Percentiles rank a stretch among this genome's conserved stretches.
Evolutionary conservation across 2,888 invertebrate genomes (phyloP).

Genomic region (Petrophora chlorosata): DNA sequence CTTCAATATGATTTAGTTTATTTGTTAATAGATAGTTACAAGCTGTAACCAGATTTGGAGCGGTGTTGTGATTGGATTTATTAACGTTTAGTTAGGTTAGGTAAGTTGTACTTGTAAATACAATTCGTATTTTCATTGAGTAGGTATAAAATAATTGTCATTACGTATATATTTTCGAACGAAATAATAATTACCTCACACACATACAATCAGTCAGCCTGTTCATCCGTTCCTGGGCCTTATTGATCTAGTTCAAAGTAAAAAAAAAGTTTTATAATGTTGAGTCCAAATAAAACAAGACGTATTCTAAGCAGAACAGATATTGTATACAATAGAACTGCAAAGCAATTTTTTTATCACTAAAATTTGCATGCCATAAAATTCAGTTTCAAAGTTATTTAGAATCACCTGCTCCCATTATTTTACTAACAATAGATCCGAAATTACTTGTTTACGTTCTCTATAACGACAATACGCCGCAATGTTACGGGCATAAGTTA

Average conservation of each 20-base stretch:
- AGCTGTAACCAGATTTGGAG: conserved; percentile 29
- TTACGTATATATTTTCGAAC: too few relatives aligned
- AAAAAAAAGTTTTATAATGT: too few relatives aligned
- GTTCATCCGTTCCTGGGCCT: too few relatives aligned
- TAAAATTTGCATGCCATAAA: conserved; percentile 21
- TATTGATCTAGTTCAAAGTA: too few relatives aligned
- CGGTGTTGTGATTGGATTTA: conserved; percentile 26
- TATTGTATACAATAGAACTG: not conserved
- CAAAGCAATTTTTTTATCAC: not conserved
- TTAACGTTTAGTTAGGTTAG: conserved; percentile 1
- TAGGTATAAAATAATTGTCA: too few relatives aligned
- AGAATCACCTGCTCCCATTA: conserved; percentile 12
- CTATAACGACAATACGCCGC: conserved; percentile 61
- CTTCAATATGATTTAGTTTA: conserved; percentile 66
- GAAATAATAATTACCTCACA: too few relatives aligned
- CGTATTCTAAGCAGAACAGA: too few relatives aligned
- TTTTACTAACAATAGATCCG: conserved; percentile 43
- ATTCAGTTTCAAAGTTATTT: conserved; percentile 5
- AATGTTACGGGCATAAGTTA: conserved; percentile 53
- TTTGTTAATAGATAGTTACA: conserved; percentile 61
- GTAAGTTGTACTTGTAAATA: not conserved
- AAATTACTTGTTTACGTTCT: conserved; percentile 65
- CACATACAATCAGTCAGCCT: too few relatives aligned
- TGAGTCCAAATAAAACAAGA: too few relatives aligned
- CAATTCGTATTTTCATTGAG: too few relatives aligned